A percentile compares a stretch with the other conserved stretches of the same genome.
These are phyloP conservation scores for Ricordea florida DNA, from an alignment of 92 coral and sea anemone species.

Conservation along the genomic window DNA sequence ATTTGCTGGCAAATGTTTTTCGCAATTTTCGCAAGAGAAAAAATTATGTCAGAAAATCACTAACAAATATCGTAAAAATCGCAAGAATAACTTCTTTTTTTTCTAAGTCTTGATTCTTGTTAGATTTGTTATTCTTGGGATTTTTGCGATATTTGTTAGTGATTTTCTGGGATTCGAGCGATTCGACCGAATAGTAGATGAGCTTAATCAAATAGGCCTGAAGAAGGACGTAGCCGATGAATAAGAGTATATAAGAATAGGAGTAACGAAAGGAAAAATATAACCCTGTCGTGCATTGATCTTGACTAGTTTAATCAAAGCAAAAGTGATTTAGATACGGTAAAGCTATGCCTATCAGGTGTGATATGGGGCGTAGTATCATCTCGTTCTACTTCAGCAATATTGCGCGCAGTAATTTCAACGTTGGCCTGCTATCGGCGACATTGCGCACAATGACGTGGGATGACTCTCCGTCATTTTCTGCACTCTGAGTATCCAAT, in stretches of 20 bases:
- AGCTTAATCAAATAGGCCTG: slow-evolving; percentile 63
- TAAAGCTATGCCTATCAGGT: neutral
- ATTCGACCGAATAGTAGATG: slow-evolving; percentile 43
- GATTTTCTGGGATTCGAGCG: too few species aligned
- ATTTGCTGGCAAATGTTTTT: slow-evolving; percentile 59
- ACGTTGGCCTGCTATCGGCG: too few species aligned
- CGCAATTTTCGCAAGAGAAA: slow-evolving; percentile 74
- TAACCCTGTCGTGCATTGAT: neutral
- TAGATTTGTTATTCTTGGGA: too few species aligned
- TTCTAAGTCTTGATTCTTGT: too few species aligned
- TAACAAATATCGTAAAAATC: too few species aligned
- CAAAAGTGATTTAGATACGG: neutral
- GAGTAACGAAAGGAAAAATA: slow-evolving; percentile 1
- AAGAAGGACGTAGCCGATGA: too few species aligned
- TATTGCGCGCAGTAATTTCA: neutral
- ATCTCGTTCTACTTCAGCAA: neutral
- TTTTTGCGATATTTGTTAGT: too few species aligned
- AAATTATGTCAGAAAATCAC: slow-evolving; percentile 74
- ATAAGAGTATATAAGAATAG: too few species aligned
- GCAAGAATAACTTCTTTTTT: too few species aligned
- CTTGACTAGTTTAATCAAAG: neutral
- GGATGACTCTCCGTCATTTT: too few species aligned
- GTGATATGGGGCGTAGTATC: neutral
- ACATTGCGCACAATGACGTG: too few species aligned
- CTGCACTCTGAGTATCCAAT: too few species aligned